Base-by-base conservation (phyloP, 2,888 invertebrate species). In the Drosophila tripunctata region DNA sequence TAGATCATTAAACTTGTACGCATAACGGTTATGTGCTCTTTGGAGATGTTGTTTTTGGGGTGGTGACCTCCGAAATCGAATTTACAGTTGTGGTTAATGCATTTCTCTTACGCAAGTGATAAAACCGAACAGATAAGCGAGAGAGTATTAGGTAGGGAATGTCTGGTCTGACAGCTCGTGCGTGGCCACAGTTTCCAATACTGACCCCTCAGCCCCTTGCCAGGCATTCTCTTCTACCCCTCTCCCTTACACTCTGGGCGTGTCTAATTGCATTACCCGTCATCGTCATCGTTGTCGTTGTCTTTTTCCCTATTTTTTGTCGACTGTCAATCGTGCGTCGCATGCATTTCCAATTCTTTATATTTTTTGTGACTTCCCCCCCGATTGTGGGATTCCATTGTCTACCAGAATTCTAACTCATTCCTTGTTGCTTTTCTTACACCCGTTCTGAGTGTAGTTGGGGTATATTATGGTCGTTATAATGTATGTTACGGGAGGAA, bases 231-330 rank as follows among this genome's bases (percentile, higher is more conserved):
- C 10, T n/a, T n/a, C n/a, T n/a, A n/a, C 10, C 45, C 14, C 41
- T 31, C 8, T 1, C 21, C 17, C 47, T 6, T 27, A 47, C 55
- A 21, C 33, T 5, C 47, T 44, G 58, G 77, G 62, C 74, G 56
- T 76, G 66, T 64, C 81, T 77, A 74, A 79, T 81, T 79, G 66
- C 78, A 72, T 79, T 81, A 72, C 65, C 61, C 57, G 55, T 17
- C 54, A 45, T 40, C 56, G 33, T 24, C 22, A 38, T 40, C 41
- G 2, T 35, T 15, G 30, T 48, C 19, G 5, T 43, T 7, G 56
- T 35, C 44, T 6, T 41, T 40, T 31, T 60, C 19, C 7, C 44
- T 47, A 41, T 62, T 51, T 41, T 41, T 40, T 19, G n/a, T 55
- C 41, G 57, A 31, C 58, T 64, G 77, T 64, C 80, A 78, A 78